Base-by-base conservation (phyloP, 2,797 vertebrate genomes). In the Lepus townsendii region DNA sequence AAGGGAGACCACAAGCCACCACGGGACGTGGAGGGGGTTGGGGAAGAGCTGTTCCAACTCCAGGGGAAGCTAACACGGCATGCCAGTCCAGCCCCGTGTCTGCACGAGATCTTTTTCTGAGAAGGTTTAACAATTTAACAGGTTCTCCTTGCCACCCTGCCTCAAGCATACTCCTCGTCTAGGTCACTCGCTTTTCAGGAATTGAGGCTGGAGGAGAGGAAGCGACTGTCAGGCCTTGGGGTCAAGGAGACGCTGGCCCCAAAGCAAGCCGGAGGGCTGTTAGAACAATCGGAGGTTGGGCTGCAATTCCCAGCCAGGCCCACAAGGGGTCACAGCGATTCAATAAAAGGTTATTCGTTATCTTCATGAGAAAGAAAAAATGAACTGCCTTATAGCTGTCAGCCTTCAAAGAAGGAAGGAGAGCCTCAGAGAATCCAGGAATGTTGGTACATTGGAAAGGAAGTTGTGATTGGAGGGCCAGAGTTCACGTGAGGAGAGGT, bases 251-350 rank as follows among this genome's bases (percentile, higher is more conserved):
- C 5, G 6, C 27, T 52, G 4, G 3, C 75, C 26, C n/a, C 76
- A 38, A 12, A 2, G 60, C 9, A 4, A 22, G 62, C 17, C 11
- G 20, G 9, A 0, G 1, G 0, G 0, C 54, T 57, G 17, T 77
- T 26, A 68, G 20, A 66, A 30, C 47, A 17, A 72, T 20, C 3
- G 1, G 22, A 76, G 65, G 13, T 22, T 50, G 26, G n/a, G 35
- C 6, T 94, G 93, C 50, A 62, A 69, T 87, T 54, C 68, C 82
- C 32, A 22, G 26, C 4, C 4, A 4, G 7, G 65, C n/a, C 93
- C 96, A 91, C 91, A 57, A 80, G 94, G 72, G 68, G 95, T 79
- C 89, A 72, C 32, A 38, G 57, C 65, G 93, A 47, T 22, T 30
- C 91, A 76, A 32, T 11, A 10, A 32, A 72, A 93, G 35, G 47